Base-by-base conservation (phyloP, 2,888 invertebrate species). In the Acheta domesticus region DNA sequence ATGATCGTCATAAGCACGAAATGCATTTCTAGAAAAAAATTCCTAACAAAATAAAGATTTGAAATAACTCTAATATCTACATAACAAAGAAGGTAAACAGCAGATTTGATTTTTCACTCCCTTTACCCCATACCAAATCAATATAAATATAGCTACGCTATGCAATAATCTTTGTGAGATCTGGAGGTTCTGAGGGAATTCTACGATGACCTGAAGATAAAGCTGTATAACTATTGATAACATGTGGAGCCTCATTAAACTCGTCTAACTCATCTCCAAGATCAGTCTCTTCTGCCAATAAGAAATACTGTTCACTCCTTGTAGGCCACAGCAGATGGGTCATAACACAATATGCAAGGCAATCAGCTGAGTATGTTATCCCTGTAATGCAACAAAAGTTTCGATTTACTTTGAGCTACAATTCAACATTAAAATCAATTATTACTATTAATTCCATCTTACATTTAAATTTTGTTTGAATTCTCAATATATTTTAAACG, bases 321-420 rank as follows among this genome's bases (percentile, higher is more conserved):
- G 96, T 96, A 74, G 98, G 98, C 98, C 98, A 99, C 82, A 99
- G 89, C 82, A 99, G 89, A 86, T 98, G 98, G 0, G 97, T 94
- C 94, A 98, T 95, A 73, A 97, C 95, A 84, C 96, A 95, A 86
- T 96, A 97, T 1, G 97, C 98, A 84, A 98, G 90, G 86, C 97
- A 96, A 86, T 99, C 98, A 1, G 97, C 98, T 1, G 97, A 96
- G 86, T 96, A 96, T 36, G 96, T 96, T 85, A 98, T 97, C 85
- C 97, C 98, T 96, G 87, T 36, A 79, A 77, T 50, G 80, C 75
- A 76, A 75, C 62, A 80, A 62, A 20, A 78, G 76, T 78, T 77
- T 74, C 73, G 20, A 74, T 77, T 49, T 21, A 36, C 5, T 36
- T 8, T 36, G 36, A 5, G 36, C 8, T 36, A 36, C 8, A 36